A percentile compares a stretch with the other conserved stretches of the same genome.
Conservation (phyloP, 2,113 vertebrate genomes). For the Coreoperca whiteheadi region DNA sequence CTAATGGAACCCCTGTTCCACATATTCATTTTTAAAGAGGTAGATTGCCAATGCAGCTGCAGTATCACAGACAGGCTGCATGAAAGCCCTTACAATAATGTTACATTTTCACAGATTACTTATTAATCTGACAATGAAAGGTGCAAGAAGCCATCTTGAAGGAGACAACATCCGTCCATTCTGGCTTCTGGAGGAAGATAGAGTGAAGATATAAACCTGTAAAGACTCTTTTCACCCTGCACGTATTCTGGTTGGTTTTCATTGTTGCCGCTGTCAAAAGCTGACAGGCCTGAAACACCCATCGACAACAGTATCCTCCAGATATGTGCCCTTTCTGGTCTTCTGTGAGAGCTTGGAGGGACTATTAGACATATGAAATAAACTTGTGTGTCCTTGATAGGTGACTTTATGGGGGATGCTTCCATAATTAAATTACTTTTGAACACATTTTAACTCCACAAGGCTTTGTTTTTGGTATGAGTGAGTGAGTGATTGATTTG, state of each 20-base stretch:
- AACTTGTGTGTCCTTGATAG: slow-evolving; percentile 63
- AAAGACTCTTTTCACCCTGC: slow-evolving; percentile 75
- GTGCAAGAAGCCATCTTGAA: slow-evolving; percentile 78
- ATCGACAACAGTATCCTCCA: slow-evolving; percentile 64
- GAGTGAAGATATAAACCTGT: slow-evolving; percentile 63
- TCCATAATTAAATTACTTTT: slow-evolving; percentile 44
- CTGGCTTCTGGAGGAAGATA: slow-evolving; percentile 61
- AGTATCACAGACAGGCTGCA: slow-evolving; percentile 62
- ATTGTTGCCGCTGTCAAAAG: slow-evolving; percentile 74
- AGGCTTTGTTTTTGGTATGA: slow-evolving; percentile 40
- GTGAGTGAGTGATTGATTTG: slow-evolving; percentile 13
- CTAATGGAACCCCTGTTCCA: slow-evolving; percentile 82
- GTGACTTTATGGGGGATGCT: slow-evolving; percentile 46
- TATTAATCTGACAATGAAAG: slow-evolving; percentile 82
- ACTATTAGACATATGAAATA: slow-evolving; percentile 71
- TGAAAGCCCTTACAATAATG: slow-evolving; percentile 84
- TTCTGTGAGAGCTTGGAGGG: slow-evolving; percentile 44
- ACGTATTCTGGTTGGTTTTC: slow-evolving; percentile 63
- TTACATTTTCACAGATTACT: slow-evolving; percentile 84
- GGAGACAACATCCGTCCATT: slow-evolving; percentile 47
- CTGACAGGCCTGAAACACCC: slow-evolving; percentile 73
- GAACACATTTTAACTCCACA: slow-evolving; percentile 25
- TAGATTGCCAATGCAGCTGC: slow-evolving; percentile 66
- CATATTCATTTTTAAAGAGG: slow-evolving; percentile 86
- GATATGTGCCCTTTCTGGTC: slow-evolving; percentile 68